These are phyloP conservation scores for Oxycera nigricornis DNA, from an alignment of 2,888 invertebrate species.

Conservation along the genomic window DNA sequence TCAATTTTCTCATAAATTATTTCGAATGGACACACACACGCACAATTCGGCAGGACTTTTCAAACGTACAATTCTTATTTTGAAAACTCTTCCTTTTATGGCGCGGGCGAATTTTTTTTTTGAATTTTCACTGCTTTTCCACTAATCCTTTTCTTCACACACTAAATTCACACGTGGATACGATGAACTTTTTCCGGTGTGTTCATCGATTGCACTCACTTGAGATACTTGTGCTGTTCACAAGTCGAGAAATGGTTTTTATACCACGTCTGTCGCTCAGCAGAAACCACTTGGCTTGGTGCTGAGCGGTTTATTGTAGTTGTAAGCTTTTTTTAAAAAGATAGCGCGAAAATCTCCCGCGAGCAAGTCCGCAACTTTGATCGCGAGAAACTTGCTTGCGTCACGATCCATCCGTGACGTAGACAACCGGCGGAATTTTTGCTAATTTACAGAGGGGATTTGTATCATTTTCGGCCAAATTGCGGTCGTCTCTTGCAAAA, in stretches of 20 bases:
- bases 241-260: slow-evolving; percentile 16
- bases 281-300: background rate
- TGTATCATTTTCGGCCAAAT: background rate
- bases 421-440: background rate
- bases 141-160: background rate
- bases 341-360: background rate
- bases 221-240: background rate
- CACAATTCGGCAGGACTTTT: no score
- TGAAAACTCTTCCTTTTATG: no score
- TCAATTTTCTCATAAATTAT: background rate
- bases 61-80: no score
- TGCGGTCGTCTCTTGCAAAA: background rate
- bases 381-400: background rate
- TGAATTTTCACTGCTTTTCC: background rate
- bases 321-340: background rate
- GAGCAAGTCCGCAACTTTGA: background rate
- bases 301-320: background rate
- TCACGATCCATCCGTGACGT: slow-evolving; percentile 6
- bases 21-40: slow-evolving; percentile 20
- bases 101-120: no score
- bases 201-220: slow-evolving; percentile 19
- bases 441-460: background rate
- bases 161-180: slow-evolving; percentile 4
- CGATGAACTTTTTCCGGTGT: slow-evolving; percentile 27
- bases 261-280: slow-evolving; percentile 2